Evolutionary conservation across 2,797 vertebrate species (phyloP).

Genomic region (Gallinago nigripennis): DNA sequence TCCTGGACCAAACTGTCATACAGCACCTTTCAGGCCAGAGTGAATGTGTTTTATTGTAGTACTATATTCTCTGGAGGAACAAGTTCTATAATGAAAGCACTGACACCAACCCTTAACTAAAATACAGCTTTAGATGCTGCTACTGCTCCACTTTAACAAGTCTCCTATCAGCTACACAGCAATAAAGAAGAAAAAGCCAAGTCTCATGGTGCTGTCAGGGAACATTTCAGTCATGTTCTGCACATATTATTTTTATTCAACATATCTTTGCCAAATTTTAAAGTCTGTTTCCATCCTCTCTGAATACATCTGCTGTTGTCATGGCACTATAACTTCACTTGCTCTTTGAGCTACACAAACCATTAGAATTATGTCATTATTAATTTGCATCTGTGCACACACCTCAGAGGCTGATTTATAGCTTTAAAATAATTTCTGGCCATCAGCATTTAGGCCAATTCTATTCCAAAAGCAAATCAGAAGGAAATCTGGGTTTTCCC

Average conservation of each 20-base stretch:
- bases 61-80: slow-evolving; percentile 3
- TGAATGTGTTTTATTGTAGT: not conserved
- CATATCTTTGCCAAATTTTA: slow-evolving; percentile 42
- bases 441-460: not conserved
- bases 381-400: slow-evolving; percentile 35
- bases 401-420: not conserved
- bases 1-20: not conserved
- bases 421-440: slow-evolving; percentile 8
- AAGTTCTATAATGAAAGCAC: slow-evolving; percentile 27
- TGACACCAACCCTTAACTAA: slow-evolving; percentile 28
- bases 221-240: slow-evolving; percentile 35
- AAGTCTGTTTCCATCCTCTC: slow-evolving; percentile 31
- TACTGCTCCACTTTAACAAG: not conserved
- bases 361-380: slow-evolving; percentile 35
- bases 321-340: slow-evolving; percentile 26
- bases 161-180: not conserved
- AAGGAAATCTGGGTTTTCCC: not conserved
- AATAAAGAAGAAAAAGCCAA: slow-evolving; percentile 53
- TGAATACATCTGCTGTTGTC: slow-evolving; percentile 43
- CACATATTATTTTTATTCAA: slow-evolving; percentile 16
- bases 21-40: not conserved
- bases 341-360: slow-evolving; percentile 26
- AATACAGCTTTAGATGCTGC: slow-evolving; percentile 5
- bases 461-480: not conserved
- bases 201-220: not conserved